Percentiles rank a stretch among this genome's conserved stretches.
Evolutionary conservation across 1,140 invertebrate genomes (phyloP).

Genomic region (Acromyrmex echinatior): DNA sequence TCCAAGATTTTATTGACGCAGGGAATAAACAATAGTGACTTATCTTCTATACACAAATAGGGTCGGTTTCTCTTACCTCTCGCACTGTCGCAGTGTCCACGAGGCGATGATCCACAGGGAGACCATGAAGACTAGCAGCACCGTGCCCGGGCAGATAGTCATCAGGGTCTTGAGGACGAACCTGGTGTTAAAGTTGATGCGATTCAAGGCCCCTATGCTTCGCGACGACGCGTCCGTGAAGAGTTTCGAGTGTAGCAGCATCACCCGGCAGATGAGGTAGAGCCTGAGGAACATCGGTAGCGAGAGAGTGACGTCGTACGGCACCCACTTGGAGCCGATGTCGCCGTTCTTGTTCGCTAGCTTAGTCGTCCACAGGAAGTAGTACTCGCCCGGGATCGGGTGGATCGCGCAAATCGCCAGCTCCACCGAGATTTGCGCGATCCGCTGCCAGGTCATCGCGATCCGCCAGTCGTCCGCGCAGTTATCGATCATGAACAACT

Average conservation of each 20-base stretch:
- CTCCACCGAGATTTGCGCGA: conserved; percentile 97
- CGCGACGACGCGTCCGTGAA: conserved; percentile 99
- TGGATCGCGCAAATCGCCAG: conserved; percentile 98
- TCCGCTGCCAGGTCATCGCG: conserved; percentile 99
- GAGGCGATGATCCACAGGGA: conserved; percentile 99
- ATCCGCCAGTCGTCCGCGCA: conserved; percentile 99
- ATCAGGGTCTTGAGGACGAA: conserved; percentile 99
- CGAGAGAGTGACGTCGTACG: conserved; percentile 98
- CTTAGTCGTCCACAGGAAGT: conserved; percentile 98
- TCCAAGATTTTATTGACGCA: neutral
- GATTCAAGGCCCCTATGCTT: conserved; percentile 98
- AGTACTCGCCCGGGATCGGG: conserved; percentile 98
- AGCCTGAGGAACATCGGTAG: conserved; percentile 99
- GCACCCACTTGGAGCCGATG: conserved; percentile 94
- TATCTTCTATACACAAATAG: neutral
- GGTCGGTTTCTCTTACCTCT: conserved; percentile 91
- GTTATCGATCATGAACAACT: conserved; percentile 99
- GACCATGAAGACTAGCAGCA: conserved; percentile 99
- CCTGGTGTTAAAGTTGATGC: conserved; percentile 99
- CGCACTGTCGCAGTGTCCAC: conserved; percentile 99
- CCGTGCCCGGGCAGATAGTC: conserved; percentile 99
- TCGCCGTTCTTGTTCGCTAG: conserved; percentile 96
- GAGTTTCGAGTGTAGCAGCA: conserved; percentile 99
- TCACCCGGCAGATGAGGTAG: conserved; percentile 99
- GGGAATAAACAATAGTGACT: neutral